These are phyloP conservation scores for Penaeus japonicus DNA, from an alignment of 1,140 invertebrate genomes.

Conservation along the genomic window DNA sequence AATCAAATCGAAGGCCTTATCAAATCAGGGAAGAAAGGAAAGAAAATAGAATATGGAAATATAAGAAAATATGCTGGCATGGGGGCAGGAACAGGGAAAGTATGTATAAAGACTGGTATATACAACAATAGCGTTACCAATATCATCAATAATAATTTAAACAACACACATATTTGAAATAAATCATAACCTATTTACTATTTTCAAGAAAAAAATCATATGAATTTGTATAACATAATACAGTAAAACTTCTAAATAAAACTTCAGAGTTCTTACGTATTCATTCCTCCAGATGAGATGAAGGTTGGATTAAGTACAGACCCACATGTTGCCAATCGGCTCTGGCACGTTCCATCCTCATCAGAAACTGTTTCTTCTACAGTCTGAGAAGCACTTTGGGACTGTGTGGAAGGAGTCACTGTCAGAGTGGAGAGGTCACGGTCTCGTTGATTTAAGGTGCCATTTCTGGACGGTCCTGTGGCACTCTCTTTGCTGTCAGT, in stretches of 20 bases:
- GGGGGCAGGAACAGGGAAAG: no score
- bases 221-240: no score
- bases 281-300: not conserved
- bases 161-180: no score
- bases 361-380: constrained; percentile 1
- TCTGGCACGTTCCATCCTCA: constrained; percentile 40
- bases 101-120: not conserved
- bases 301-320: constrained; percentile 22
- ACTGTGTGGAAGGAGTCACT: constrained; percentile 26
- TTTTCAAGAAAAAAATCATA: no score
- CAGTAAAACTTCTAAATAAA: not conserved
- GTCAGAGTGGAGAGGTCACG: constrained; percentile 52
- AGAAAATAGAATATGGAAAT: not conserved
- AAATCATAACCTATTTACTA: no score
- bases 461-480: not conserved
- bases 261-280: not conserved
- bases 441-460: constrained; percentile 51
- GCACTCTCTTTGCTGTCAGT: not conserved
- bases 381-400: not conserved
- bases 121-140: no score
- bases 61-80: not conserved
- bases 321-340: constrained; percentile 41
- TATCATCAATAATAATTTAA: no score
- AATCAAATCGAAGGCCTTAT: not conserved
- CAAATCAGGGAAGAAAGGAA: not conserved